Percentiles rank a stretch among this genome's conserved stretches.
These are phyloP conservation scores for Ctenodactylus gundi DNA, from an alignment of 2,113 vertebrate species.

Conservation along the genomic window DNA sequence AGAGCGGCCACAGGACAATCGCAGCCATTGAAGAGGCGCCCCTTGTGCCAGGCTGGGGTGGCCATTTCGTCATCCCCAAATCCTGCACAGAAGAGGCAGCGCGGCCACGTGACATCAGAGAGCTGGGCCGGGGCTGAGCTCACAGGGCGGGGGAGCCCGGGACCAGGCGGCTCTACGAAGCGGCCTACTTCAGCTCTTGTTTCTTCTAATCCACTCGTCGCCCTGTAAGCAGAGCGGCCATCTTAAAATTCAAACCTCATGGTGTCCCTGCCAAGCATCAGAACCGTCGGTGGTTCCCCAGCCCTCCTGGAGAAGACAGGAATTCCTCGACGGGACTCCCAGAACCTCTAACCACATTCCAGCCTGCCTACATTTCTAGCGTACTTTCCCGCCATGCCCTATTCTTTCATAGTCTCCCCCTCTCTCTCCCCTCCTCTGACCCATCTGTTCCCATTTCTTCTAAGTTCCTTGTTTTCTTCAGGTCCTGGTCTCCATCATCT, in stretches of 20 bases:
- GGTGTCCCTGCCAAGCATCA: rapidly evolving
- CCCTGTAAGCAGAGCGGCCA: rapidly evolving
- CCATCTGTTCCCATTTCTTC: neutral
- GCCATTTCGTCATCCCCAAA: rapidly evolving
- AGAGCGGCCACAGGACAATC: neutral
- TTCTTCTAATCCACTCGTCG: rapidly evolving
- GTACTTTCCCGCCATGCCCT: rapidly evolving
- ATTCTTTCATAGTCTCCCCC: too few species aligned
- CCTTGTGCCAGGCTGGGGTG: rapidly evolving
- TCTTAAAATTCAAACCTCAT: rapidly evolving
- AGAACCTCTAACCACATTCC: rapidly evolving
- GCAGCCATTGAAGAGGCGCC: rapidly evolving
- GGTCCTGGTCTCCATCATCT: neutral
- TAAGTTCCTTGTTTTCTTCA: neutral
- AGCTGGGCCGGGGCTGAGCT: neutral
- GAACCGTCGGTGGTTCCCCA: neutral
- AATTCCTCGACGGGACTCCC: rapidly evolving
- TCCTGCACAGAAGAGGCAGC: neutral
- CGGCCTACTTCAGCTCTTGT: rapidly evolving
- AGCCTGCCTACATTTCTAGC: neutral
- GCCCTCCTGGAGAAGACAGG: neutral
- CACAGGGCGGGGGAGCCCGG: rapidly evolving
- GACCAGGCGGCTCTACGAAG: rapidly evolving
- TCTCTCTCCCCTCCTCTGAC: rapidly evolving
- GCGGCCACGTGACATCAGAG: rapidly evolving